Conservation (phyloP, 2,797 vertebrate species). For the Rhinatrema bivittatum region DNA sequence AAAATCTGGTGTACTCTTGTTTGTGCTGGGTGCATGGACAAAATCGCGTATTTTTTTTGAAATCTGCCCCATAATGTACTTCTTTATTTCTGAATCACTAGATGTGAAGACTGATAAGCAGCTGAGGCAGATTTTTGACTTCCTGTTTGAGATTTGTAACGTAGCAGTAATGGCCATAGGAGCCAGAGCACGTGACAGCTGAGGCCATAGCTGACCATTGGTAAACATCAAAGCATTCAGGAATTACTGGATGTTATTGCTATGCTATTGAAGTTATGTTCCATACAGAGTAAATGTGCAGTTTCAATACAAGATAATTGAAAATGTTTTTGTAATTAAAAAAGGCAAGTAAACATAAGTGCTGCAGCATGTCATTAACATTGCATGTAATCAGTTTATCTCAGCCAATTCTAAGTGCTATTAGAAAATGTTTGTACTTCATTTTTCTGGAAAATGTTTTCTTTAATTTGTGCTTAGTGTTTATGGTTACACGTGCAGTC, state of each 20-base stretch:
- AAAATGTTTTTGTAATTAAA: not conserved
- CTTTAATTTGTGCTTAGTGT: not conserved
- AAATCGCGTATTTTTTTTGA: too few species aligned
- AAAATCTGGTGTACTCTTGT: too few species aligned
- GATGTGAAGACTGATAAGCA: not conserved
- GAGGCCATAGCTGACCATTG: not conserved
- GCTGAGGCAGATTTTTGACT: not conserved
- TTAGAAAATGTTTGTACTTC: not conserved
- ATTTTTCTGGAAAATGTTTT: not conserved
- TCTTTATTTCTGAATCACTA: not conserved
- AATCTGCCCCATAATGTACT: too few species aligned
- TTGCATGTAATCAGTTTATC: not conserved
- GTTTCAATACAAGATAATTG: constrained; percentile 6
- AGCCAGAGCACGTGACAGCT: too few species aligned
- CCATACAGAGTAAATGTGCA: not conserved
- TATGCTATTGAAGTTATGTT: not conserved
- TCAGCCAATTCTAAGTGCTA: not conserved
- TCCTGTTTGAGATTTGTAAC: too few species aligned
- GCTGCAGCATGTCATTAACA: not conserved
- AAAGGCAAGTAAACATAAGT: constrained; percentile 1
- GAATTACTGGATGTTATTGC: not conserved
- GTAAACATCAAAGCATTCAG: not conserved
- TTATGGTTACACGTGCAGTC: not conserved
- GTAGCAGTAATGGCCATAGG: not conserved
- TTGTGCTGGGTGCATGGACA: too few species aligned